Evolutionary conservation across 2,113 vertebrate genomes (phyloP), one percentile per base, ranked within the genome.

Genomic region (Elephas maximus): DNA sequence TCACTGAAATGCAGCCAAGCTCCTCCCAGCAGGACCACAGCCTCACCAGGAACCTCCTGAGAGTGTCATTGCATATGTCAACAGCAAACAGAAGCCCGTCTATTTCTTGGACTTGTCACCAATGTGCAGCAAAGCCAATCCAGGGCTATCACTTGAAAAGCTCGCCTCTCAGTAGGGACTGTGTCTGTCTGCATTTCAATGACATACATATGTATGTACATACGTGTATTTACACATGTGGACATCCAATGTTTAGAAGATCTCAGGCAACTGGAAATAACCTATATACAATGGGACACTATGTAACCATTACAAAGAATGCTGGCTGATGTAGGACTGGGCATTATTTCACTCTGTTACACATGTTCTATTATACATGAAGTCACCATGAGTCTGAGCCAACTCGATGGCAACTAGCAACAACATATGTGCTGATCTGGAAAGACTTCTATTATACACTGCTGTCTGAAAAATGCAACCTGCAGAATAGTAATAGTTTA

Each of bases 191-290:
- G 53, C 76, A 74, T 60, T 28, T 20, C 28, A 51, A 0, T 44
- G 74, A 60, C 0, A 7, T 14, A 30, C 14, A n/a, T 63, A 26
- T 21, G 18, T 23, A 62, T 23, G 18, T 62, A 62, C 18, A 21
- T 62, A 62, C 23, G 37, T 20, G n/a, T 73, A 37, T 30, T 30
- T 0, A 0, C 6, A 17, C 1, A 6, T 53, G 62, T 20, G 53
- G n/a, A 67, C 30, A 10, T 51, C 8, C 26, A 4, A n/a, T 23
- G 63, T n/a, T 88, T 85, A 44, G 63, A 60, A 90, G 30, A 79
- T 33, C 11, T 37, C 45, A 60, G 62, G 62, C 77, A 62, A 62
- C 37, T 60, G 82, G 71, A 18, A 30, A 12, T 24, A 71, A 24
- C 8, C 15, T 15, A 24, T 18, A 10, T 3, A 17, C 23, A 15